Evolutionary conservation across 2,888 invertebrate species (phyloP), one percentile per base, ranked within the genome.

Genomic region (Noctua pronuba): DNA sequence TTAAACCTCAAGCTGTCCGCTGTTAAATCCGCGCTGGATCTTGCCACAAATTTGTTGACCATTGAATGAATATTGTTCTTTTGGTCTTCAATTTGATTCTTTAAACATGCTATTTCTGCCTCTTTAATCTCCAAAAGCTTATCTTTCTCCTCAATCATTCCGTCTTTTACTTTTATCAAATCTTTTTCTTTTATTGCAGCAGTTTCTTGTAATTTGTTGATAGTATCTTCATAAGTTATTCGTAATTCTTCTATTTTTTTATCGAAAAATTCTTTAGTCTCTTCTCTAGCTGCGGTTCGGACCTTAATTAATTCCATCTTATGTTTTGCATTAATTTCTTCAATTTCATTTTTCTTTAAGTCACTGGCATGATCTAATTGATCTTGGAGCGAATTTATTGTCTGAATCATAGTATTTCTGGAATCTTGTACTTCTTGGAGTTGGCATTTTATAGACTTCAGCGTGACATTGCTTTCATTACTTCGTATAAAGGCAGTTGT

Each of bases 401-500:
- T 93, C 38, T 94, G 90, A 76, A 94, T 92, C 16, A 95, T 85
- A 49, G 62, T 77, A 78, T 93, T 93, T 89, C 93, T 91, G 2
- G 93, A 92, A 31, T 92, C 90, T 86, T 94, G 92, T 28, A 93
- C 88, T 84, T 95, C 94, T 82, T 94, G 91, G 8, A 95, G 81
- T 86, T 92, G 94, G 28, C 69, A 84, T 88, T 93, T 94, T 28
- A 95, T 88, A 31, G 92, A 93, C 77, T 90, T 91, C 58, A 95
- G 67, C 11, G 92, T 92, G 0, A 83, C 77, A 69, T 64, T 91
- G 82, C 94, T 95, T 4, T 92, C 92, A 73, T 88, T 90, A 24
- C 77, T 79, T 64, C 85, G 80, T 77, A 91, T 78, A 68, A 84
- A 85, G 1, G 90, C 83, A 85, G 92, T 93, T 16, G 93, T 94